Percentiles rank a stretch among this genome's conserved stretches.
These are phyloP conservation scores for Podarcis siculus DNA, from an alignment of 2,797 vertebrate species.

Conservation along the genomic window DNA sequence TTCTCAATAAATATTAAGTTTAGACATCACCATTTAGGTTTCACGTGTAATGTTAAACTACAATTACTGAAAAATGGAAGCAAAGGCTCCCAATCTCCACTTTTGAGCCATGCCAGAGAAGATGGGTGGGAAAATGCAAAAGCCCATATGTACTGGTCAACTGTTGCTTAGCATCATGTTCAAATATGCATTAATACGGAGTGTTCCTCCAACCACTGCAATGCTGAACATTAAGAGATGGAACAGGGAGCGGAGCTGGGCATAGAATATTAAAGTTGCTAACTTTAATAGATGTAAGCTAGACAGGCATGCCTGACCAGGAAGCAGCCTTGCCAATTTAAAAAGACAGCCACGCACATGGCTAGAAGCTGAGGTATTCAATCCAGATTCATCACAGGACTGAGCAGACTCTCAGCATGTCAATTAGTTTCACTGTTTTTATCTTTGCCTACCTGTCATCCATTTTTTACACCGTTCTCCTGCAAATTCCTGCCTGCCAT, in stretches of 20 bases:
- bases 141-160: neutral
- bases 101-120: neutral
- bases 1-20: too few relatives aligned
- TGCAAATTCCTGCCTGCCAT: constrained; percentile 11
- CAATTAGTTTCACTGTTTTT: constrained; percentile 32
- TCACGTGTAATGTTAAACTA: neutral
- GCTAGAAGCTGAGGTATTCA: constrained; percentile 2
- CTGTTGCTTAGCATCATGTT: neutral
- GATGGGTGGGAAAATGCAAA: neutral
- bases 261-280: neutral
- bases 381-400: constrained; percentile 11
- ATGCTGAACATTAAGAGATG: neutral
- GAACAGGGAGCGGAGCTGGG: neutral
- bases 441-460: neutral
- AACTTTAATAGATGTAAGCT: constrained; percentile 29
- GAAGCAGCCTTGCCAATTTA: constrained; percentile 5
- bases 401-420: constrained; percentile 7
- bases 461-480: neutral
- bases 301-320: neutral
- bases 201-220: neutral
- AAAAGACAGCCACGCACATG: neutral
- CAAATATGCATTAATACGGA: neutral
- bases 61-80: neutral
- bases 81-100: neutral
- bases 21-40: too few relatives aligned